A percentile compares a stretch with the other conserved stretches of the same genome.
Conservation (phyloP, 2,797 vertebrate species). For the Oophaga sylvatica region DNA sequence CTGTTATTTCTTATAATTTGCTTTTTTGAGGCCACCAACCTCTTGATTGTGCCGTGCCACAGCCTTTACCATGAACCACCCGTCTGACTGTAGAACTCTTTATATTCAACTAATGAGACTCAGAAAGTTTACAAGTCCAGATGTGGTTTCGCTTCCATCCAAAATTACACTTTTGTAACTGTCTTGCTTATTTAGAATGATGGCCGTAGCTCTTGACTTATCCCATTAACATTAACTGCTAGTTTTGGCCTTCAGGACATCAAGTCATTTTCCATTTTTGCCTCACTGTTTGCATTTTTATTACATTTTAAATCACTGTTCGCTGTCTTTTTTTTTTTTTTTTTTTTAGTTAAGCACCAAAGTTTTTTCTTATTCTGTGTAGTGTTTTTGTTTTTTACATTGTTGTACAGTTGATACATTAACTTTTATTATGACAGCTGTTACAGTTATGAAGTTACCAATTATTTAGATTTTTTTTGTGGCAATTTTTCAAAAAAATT, state of each 20-base stretch:
- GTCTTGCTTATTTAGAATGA: neutral
- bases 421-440: too few relatives aligned
- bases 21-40: constrained; percentile 24
- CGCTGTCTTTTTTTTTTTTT: too few relatives aligned
- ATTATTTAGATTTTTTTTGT: too few relatives aligned
- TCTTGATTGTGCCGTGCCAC: neutral
- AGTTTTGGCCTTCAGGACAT: neutral
- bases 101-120: constrained; percentile 7
- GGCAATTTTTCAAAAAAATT: too few relatives aligned
- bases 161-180: neutral
- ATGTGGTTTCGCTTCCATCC: neutral
- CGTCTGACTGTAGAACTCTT: neutral
- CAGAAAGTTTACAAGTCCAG: neutral
- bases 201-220: neutral
- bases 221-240: neutral
- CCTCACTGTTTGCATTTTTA: too few relatives aligned
- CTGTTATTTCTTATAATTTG: constrained; percentile 24
- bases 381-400: too few relatives aligned
- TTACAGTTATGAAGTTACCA: too few relatives aligned
- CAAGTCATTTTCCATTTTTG: neutral
- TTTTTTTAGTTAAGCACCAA: too few relatives aligned
- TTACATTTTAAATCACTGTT: too few relatives aligned
- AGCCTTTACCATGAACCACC: neutral
- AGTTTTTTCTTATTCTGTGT: too few relatives aligned
- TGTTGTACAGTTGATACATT: too few relatives aligned